Evolutionary conservation across 92 coral and sea anemone genomes (phyloP), one percentile per base, ranked within the genome.

Genomic region (Epizoanthus illoricatus): DNA sequence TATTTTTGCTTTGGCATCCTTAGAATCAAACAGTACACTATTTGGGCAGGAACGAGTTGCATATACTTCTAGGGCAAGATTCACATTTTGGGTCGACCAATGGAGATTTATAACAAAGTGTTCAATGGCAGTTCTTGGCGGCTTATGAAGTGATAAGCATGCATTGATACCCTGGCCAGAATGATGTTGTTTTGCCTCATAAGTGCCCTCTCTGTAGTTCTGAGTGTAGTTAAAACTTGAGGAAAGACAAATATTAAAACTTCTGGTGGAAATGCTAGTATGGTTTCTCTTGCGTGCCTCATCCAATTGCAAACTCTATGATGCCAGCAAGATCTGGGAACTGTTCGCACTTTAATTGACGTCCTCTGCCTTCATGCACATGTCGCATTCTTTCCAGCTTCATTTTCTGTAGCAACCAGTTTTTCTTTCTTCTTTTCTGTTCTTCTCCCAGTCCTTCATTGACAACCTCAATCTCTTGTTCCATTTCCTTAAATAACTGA

Each of bases 1-100:
- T 33, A 89, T 68, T n/a, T 73, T 80, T 1, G 95, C 89, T 74
- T 91, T 91, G 4, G 95, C 90, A 69, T 92, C 96, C 57, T 92
- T 89, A 4, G 88, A 91, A 71, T 91, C 92, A 1, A 85, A 75
- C 78, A 91, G 19, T 28, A 76, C 55, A 60, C 56, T 59, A 69
- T 74, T 60, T 2, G 81, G 79, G 18, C 69, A 9, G 15, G 69
- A 21, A 24, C 72, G 71, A 0, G 84, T 74, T 5, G 52, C 81
- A 68, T n/a, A n/a, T n/a, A n/a, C n/a, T n/a, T 91, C 94, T 59
- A 88, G 81, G 0, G 84, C 56, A 4, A 92, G 84, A 67, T 92
- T 92, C 0, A 92, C 93, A 84, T 87, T 87, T 12, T 92, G 88
- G 36, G 36, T 28, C 2, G 36, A 28, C 36, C 36, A 28, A 28